Conservation (phyloP, 92 coral and sea anemone species). For the Pocillopora grandis region DNA sequence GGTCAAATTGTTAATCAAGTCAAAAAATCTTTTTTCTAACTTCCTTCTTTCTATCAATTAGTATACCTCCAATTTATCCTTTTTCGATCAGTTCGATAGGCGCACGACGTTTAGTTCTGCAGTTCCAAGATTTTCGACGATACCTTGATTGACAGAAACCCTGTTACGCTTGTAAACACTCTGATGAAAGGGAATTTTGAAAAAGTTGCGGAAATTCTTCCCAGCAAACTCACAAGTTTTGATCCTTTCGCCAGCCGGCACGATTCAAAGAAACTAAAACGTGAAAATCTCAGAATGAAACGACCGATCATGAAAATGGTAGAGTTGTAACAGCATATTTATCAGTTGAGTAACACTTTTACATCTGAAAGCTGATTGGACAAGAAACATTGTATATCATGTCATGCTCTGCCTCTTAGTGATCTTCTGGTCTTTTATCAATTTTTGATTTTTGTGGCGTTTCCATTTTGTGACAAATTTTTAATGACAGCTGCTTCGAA, state of each 20-base stretch:
- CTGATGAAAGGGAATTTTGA: no score
- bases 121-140: no score
- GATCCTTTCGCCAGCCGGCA: neutral
- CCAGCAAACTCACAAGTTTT: no score
- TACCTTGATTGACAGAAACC: no score
- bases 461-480: slow-evolving; percentile 1
- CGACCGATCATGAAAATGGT: neutral
- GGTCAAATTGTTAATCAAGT: no score
- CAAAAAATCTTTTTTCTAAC: no score
- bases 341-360: neutral
- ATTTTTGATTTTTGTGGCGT: neutral
- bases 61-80: no score
- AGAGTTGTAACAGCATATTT: neutral
- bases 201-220: no score
- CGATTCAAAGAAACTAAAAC: neutral
- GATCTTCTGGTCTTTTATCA: slow-evolving; percentile 7
- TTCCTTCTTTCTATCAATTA: no score
- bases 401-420: neutral
- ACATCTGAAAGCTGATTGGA: slow-evolving; percentile 21
- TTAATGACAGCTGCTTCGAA: slow-evolving; percentile 7
- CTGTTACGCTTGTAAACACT: no score
- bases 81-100: no score
- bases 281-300: neutral
- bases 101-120: no score
- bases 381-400: neutral